Percentiles rank a stretch among this genome's conserved stretches.
Evolutionary conservation across 2,113 vertebrate species (phyloP).

Genomic region (Anas platyrhynchos): DNA sequence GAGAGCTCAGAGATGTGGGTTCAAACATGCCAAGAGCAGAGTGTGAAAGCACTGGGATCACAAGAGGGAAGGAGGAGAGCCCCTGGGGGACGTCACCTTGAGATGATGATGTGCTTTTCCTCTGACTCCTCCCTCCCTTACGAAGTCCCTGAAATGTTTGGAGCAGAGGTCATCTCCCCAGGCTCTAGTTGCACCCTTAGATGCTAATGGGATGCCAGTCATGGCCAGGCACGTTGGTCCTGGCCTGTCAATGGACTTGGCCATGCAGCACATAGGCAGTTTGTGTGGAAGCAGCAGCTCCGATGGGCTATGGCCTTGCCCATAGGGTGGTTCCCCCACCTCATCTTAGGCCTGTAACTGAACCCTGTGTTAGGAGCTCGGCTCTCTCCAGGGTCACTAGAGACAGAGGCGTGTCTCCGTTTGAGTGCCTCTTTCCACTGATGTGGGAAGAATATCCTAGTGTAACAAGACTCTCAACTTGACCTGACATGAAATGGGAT

Average conservation of each 20-base stretch:
- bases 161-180: not conserved
- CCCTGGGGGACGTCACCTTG: not conserved
- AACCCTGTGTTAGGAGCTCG: not conserved
- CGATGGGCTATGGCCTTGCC: not conserved
- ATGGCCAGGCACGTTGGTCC: not conserved
- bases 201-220: not conserved
- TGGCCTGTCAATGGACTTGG: not conserved
- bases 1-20: accelerated
- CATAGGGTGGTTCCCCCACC: not conserved
- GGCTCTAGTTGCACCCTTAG: not conserved
- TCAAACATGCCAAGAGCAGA: not conserved
- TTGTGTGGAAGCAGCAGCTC: not conserved
- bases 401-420: not conserved
- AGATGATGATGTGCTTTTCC: not conserved
- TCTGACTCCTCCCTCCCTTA: not conserved
- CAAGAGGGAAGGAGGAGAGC: not conserved
- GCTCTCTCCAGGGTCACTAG: not conserved
- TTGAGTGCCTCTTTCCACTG: not conserved
- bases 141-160: not conserved
- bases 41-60: accelerated
- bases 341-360: not conserved
- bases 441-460: not conserved
- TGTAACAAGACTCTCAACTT: not conserved
- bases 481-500: not conserved
- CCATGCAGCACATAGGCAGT: not conserved